A percentile compares a stretch with the other conserved stretches of the same genome.
phyloP scores from a whole-genome alignment of 2,888 invertebrate genomes.

The Sipunculus nudus region DNA sequence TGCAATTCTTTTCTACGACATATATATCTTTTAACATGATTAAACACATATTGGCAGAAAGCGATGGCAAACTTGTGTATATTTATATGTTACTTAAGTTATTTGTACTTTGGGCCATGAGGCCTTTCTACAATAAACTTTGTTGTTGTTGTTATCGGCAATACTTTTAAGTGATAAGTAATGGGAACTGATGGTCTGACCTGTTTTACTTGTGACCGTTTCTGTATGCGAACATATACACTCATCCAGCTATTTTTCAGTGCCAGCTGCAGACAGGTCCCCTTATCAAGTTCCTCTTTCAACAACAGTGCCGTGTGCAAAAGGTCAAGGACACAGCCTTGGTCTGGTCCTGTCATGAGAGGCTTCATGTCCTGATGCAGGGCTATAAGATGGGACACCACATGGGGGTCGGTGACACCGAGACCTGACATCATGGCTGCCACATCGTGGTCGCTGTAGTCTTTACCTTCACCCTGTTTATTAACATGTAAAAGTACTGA shows the following conservation, averaged over 20 bases:
- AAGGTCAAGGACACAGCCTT: conserved; percentile 74
- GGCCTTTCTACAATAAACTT: too few relatives aligned
- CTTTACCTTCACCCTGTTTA: conserved; percentile 52
- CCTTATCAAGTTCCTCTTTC: conserved; percentile 74
- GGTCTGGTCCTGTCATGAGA: conserved; percentile 65
- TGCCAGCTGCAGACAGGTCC: conserved; percentile 71
- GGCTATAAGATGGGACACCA: conserved; percentile 48
- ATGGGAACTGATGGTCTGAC: too few relatives aligned
- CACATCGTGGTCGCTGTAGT: conserved; percentile 49
- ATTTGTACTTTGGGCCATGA: too few relatives aligned
- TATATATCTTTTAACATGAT: too few relatives aligned
- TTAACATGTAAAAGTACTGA: conserved; percentile 1
- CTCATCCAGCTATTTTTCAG: conserved; percentile 73
- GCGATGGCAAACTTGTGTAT: too few relatives aligned
- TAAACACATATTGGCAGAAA: too few relatives aligned
- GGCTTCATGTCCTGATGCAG: conserved; percentile 44
- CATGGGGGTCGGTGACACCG: conserved; percentile 47
- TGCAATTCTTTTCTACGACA: too few relatives aligned
- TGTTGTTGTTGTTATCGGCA: too few relatives aligned
- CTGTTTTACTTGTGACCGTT: too few relatives aligned
- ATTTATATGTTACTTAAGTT: too few relatives aligned
- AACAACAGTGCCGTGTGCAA: conserved; percentile 75
- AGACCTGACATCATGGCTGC: conserved; percentile 44
- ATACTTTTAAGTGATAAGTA: too few relatives aligned
- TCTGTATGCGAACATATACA: conserved; percentile 74